Percentiles rank a stretch among this genome's conserved stretches.
These are phyloP conservation scores for human (Homo sapiens) DNA, from an alignment of 2,113 vertebrate species.

Conservation along the genomic window GRCh38 chr2:181399501-181400000, in stretches of 20 bases:
- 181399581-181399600: neutral
- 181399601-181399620: neutral
- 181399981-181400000: slow-evolving; percentile 24
- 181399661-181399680: neutral
- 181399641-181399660: neutral
- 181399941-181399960: neutral
- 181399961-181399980: neutral
- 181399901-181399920: neutral
- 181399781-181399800: fast-evolving
- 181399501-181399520: neutral
- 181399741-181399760: neutral
- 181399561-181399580: neutral
- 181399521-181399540: neutral
- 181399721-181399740: neutral
- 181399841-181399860: neutral
- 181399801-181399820: neutral
- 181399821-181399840: neutral
- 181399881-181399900: neutral
- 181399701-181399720: neutral
- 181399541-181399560: neutral
- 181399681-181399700: neutral
- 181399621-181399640: neutral
- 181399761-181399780: neutral
- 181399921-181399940: neutral
- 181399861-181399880: neutral